Base-by-base conservation (phyloP, 2,888 invertebrate species). In the Eilema depressum region DNA sequence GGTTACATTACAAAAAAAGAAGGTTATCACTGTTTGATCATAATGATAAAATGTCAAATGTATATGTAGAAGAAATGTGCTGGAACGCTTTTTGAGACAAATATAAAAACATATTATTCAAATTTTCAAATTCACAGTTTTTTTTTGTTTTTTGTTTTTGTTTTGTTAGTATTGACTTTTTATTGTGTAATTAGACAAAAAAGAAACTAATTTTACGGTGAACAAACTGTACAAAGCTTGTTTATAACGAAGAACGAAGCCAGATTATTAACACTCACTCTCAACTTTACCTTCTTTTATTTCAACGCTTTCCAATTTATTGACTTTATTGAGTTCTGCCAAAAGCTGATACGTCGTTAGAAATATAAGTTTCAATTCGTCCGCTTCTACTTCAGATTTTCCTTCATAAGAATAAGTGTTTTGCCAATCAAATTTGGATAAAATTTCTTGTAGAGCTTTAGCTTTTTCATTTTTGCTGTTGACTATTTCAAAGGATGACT, bases 391-490 rank as follows among this genome's bases (percentile, higher is more conserved):
- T 37, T 73, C 65, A 59, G 72, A 82, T 70, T 85, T 88, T 63
- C 76, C 83, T 71, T 85, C 79, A 66, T 80, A 84, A 59, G 74
- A 78, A 28, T 89, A 87, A 0, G 84, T 83, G 74, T 87, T 85
- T 68, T 86, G 72, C 87, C 89, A 91, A 86, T 90, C 86, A 70
- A 86, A 85, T 78, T 83, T 83, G 3, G 82, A 86, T 57, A 91
- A 73, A 12, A 79, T 80, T 64, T 73, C 70, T 79, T 82, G 84
- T 41, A 90, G 75, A 5, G 67, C 65, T 14, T 57, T 70, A 1
- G 83, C 76, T 70, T 84, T 85, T 73, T 85, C 75, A 30, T 70
- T 71, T 86, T 88, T 87, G 65, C 75, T 74, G 62, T 81, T 70
- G 17, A 78, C 63, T 53, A 75, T 64, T 74, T 84, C 76, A 25